phyloP scores from a whole-genome alignment of 2,113 vertebrate species.

The Calyptomena viridis region DNA sequence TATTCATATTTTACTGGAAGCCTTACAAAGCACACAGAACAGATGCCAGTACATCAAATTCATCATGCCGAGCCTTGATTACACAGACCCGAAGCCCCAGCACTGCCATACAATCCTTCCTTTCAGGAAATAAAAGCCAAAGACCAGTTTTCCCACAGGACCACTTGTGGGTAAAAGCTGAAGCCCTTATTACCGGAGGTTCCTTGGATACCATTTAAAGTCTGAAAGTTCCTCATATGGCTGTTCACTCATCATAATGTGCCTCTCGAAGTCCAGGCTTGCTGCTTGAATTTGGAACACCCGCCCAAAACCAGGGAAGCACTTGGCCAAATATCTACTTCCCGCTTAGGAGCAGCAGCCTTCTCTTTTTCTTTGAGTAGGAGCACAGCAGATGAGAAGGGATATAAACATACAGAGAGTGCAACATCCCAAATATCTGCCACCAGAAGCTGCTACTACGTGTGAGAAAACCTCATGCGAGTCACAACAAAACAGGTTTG shows the following conservation, averaged over 20 bases:
- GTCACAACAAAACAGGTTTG: neutral
- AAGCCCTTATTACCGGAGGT: slow-evolving; percentile 59
- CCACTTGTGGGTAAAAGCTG: slow-evolving; percentile 55
- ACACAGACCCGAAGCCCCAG: slow-evolving; percentile 30
- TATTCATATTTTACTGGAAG: slow-evolving; percentile 61
- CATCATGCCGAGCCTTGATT: slow-evolving; percentile 54
- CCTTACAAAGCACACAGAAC: slow-evolving; percentile 65
- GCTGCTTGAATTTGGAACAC: slow-evolving; percentile 7
- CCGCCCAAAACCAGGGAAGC: neutral
- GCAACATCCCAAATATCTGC: neutral
- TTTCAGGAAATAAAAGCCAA: slow-evolving; percentile 67
- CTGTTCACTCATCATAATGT: slow-evolving; percentile 56
- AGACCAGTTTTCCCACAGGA: slow-evolving; percentile 49
- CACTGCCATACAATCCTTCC: slow-evolving; percentile 64
- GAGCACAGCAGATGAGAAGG: neutral
- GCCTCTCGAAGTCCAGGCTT: slow-evolving; percentile 33
- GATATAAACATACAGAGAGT: accelerated
- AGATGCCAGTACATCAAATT: slow-evolving; percentile 60
- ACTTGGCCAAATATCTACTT: neutral
- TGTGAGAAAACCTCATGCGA: accelerated
- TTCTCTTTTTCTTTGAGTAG: neutral
- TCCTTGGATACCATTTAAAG: slow-evolving; percentile 37
- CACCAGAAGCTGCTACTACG: neutral
- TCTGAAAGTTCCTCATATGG: slow-evolving; percentile 41
- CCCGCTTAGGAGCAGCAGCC: neutral